Evolutionary conservation across 2,113 vertebrate species (phyloP).

Genomic region (Elanus axillaris): DNA sequence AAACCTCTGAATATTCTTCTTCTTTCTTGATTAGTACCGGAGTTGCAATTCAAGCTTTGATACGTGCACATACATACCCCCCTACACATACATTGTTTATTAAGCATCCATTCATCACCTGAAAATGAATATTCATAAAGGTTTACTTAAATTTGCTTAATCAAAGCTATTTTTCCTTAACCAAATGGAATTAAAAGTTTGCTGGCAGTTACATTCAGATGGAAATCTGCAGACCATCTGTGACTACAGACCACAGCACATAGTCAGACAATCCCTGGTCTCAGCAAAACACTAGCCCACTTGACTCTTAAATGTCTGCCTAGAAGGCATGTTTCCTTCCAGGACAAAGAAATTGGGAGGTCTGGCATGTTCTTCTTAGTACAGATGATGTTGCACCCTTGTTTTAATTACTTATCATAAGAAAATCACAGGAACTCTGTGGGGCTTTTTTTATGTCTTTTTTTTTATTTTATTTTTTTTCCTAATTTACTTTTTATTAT

Average conservation of each 20-base stretch:
- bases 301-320: neutral
- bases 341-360: neutral
- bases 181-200: neutral
- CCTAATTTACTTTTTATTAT: neutral
- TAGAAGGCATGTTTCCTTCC: neutral
- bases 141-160: neutral
- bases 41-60: neutral
- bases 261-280: neutral
- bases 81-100: neutral
- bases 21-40: neutral
- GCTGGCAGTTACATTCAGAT: neutral
- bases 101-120: neutral
- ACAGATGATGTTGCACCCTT: neutral
- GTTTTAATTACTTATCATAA: neutral
- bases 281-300: neutral
- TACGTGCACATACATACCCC: accelerated
- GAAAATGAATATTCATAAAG: neutral
- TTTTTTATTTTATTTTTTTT: neutral
- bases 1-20: neutral
- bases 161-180: conserved; percentile 7
- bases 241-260: neutral
- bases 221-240: conserved; percentile 44
- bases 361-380: neutral
- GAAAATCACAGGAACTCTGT: neutral
- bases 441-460: neutral